Evolutionary conservation across 2,888 invertebrate genomes (phyloP).

Genomic region (Melanostoma scalare): DNA sequence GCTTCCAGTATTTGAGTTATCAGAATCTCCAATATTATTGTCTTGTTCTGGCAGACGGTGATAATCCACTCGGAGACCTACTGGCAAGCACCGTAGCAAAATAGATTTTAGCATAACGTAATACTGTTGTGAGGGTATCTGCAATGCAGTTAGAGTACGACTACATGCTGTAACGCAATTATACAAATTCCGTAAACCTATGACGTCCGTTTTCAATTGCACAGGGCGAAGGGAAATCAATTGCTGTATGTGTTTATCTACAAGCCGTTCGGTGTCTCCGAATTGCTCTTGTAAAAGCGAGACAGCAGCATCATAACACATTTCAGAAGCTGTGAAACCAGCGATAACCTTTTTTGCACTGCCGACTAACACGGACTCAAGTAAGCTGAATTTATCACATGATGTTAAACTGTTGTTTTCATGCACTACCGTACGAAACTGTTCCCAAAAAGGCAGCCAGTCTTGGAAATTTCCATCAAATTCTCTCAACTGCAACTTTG

Average conservation of each 20-base stretch:
- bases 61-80: neutral
- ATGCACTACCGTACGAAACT: constrained; percentile 38
- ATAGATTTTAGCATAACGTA: neutral
- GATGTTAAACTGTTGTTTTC: constrained; percentile 30
- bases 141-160: constrained; percentile 17
- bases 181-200: neutral
- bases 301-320: neutral
- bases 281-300: neutral
- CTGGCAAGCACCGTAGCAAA: constrained; percentile 1
- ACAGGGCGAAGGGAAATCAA: neutral
- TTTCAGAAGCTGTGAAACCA: neutral
- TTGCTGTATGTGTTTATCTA: constrained; percentile 7
- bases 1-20: neutral
- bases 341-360: constrained; percentile 41
- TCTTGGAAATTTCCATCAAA: constrained; percentile 37
- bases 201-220: neutral
- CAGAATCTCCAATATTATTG: neutral
- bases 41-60: neutral
- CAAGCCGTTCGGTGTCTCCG: constrained; percentile 6
- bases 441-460: constrained; percentile 54
- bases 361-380: constrained; percentile 44
- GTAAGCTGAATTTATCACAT: constrained; percentile 46
- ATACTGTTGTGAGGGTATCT: neutral
- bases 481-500: constrained; percentile 18
- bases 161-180: neutral